phyloP scores from a whole-genome alignment of 1,140 invertebrate species.

The Apis laboriosa region DNA sequence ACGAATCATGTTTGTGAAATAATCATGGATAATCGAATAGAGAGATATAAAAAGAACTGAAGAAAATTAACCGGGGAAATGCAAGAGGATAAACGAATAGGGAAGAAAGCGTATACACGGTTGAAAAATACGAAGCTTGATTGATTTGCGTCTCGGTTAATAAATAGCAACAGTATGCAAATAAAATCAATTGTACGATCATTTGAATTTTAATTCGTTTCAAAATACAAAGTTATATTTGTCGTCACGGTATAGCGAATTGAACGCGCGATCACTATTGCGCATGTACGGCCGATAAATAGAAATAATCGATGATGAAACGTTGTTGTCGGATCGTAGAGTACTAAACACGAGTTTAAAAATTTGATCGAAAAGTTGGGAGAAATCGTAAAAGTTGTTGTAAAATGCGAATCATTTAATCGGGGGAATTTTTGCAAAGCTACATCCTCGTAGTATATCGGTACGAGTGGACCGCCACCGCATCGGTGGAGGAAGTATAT shows the following conservation, averaged over 20 bases:
- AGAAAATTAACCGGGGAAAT: not conserved
- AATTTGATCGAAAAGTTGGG: not conserved
- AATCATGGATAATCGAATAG: not conserved
- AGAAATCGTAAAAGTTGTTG: conserved; percentile 34
- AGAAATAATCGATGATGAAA: not conserved
- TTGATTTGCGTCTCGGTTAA: conserved; percentile 53
- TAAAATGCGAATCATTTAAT: conserved; percentile 35
- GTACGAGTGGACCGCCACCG: conserved; percentile 29
- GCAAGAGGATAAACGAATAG: not conserved
- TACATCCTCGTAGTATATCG: not conserved
- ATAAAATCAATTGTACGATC: conserved; percentile 67
- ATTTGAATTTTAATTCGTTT: conserved; percentile 68
- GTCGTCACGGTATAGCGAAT: conserved; percentile 9
- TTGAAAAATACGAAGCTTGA: not conserved
- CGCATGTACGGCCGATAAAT: conserved; percentile 51
- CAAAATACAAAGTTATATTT: conserved; percentile 67
- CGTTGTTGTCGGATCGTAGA: conserved; percentile 2
- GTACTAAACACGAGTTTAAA: not conserved
- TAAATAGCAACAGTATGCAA: conserved; percentile 68
- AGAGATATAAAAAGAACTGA: not conserved
- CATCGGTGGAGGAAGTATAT: conserved; percentile 45
- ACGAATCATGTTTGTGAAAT: not conserved
- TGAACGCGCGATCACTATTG: conserved; percentile 18
- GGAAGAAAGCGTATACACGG: not conserved
- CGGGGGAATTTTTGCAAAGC: conserved; percentile 53